Percentiles rank a stretch among this genome's conserved stretches.
These are phyloP conservation scores for Caenorhabditis tropicalis DNA, from an alignment of 1,140 invertebrate species.

Conservation along the genomic window DNA sequence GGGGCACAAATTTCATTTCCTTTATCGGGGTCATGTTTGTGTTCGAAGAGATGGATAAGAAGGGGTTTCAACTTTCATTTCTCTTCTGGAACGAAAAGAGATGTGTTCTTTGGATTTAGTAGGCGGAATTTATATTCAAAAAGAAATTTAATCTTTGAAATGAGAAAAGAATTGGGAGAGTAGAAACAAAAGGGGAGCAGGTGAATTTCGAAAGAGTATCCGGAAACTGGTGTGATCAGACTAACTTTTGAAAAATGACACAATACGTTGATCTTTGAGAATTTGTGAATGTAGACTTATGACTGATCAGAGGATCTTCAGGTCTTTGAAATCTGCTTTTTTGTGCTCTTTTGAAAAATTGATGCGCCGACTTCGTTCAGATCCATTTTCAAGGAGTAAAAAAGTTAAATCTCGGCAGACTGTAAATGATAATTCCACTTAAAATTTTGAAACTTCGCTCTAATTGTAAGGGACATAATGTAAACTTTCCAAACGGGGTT, in stretches of 20 bases:
- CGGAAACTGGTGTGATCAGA: neutral
- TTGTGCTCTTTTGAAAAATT: too few species aligned
- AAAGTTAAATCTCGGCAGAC: too few species aligned
- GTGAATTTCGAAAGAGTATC: neutral
- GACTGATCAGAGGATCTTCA: neutral
- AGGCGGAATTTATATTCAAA: neutral
- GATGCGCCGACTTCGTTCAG: too few species aligned
- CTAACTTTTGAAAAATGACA: neutral
- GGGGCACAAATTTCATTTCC: conserved; percentile 26
- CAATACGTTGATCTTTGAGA: too few species aligned
- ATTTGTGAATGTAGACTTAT: too few species aligned
- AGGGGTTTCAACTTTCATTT: neutral
- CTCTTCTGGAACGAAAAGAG: too few species aligned
- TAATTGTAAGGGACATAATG: too few species aligned
- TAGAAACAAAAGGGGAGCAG: neutral
- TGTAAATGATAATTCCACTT: too few species aligned
- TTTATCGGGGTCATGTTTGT: conserved; percentile 8
- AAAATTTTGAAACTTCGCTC: too few species aligned
- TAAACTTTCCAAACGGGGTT: too few species aligned
- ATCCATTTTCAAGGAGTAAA: too few species aligned
- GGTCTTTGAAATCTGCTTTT: neutral
- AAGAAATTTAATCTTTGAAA: conserved; percentile 15
- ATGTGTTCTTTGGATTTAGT: conserved; percentile 3
- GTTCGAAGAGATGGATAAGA: neutral
- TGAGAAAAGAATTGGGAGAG: neutral